A percentile compares a stretch with the other conserved stretches of the same genome.
phyloP scores from a whole-genome alignment of 2,888 invertebrate species.

The Epicampocera succincta region DNA sequence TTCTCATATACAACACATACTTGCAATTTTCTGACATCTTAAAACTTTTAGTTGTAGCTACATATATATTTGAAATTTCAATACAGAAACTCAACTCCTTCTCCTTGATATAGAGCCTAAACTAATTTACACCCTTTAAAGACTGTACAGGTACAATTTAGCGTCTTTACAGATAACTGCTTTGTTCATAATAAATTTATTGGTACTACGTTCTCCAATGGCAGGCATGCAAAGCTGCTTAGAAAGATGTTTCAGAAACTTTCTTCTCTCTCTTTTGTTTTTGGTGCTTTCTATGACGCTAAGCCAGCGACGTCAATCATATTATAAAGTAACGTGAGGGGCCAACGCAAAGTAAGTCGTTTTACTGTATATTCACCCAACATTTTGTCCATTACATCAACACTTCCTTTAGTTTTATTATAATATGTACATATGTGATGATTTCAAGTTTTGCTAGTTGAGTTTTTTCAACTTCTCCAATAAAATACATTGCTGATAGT shows the following conservation, averaged over 20 bases:
- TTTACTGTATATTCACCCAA: conserved; percentile 1
- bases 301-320: too few species aligned
- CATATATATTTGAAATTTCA: too few species aligned
- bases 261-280: background rate
- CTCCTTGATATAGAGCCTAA: too few species aligned
- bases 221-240: conserved; percentile 4
- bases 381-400: background rate
- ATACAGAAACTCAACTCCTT: too few species aligned
- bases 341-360: background rate
- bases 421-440: background rate
- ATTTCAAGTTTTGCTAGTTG: conserved; percentile 6
- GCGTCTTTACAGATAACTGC: too few species aligned
- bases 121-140: too few species aligned
- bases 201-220: conserved; percentile 12
- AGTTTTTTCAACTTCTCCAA: conserved; percentile 4
- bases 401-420: conserved; percentile 4
- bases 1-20: too few species aligned
- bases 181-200: background rate
- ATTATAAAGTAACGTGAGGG: background rate
- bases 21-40: too few species aligned
- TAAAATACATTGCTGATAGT: conserved; percentile 8
- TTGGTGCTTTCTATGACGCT: background rate
- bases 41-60: too few species aligned
- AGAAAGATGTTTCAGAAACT: conserved; percentile 24
- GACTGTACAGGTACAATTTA: too few species aligned